Conservation (phyloP, 2,888 invertebrate genomes). For the Rhingia campestris region DNA sequence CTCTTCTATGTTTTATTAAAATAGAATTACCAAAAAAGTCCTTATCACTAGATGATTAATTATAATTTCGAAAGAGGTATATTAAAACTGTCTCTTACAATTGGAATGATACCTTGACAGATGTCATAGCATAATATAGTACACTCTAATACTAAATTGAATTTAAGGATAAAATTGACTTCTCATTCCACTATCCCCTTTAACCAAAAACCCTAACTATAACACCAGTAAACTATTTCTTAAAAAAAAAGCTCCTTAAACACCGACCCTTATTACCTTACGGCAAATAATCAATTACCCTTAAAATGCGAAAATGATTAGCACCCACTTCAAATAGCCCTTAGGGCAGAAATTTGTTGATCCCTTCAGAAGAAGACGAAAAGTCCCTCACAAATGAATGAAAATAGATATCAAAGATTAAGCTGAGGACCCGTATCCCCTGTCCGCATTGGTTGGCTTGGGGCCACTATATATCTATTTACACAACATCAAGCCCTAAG, state of each 20-base stretch:
- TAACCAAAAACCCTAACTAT: too few species aligned
- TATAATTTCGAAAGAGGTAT: too few species aligned
- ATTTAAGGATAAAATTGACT: too few species aligned
- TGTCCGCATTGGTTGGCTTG: conserved; percentile 49
- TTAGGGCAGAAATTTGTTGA: conserved; percentile 60
- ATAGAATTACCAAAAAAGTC: too few species aligned
- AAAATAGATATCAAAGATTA: conserved; percentile 63
- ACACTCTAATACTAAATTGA: too few species aligned
- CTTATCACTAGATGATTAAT: too few species aligned
- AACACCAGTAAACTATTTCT: not conserved
- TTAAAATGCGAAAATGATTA: conserved; percentile 74
- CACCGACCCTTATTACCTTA: conserved; percentile 52
- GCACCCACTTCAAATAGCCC: conserved; percentile 71
- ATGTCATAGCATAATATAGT: too few species aligned
- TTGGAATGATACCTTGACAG: too few species aligned
- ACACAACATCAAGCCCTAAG: conserved; percentile 46
- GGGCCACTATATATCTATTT: conserved; percentile 69
- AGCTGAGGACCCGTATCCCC: conserved; percentile 63
- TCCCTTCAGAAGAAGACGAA: conserved; percentile 40
- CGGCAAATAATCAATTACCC: conserved; percentile 72
- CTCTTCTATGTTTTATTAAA: too few species aligned
- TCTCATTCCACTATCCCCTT: too few species aligned
- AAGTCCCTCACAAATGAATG: conserved; percentile 25
- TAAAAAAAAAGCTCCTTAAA: conserved; percentile 4
- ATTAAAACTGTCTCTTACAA: too few species aligned